phyloP scores from a whole-genome alignment of 2,888 invertebrate genomes.

The Hanleya hanleyi region DNA sequence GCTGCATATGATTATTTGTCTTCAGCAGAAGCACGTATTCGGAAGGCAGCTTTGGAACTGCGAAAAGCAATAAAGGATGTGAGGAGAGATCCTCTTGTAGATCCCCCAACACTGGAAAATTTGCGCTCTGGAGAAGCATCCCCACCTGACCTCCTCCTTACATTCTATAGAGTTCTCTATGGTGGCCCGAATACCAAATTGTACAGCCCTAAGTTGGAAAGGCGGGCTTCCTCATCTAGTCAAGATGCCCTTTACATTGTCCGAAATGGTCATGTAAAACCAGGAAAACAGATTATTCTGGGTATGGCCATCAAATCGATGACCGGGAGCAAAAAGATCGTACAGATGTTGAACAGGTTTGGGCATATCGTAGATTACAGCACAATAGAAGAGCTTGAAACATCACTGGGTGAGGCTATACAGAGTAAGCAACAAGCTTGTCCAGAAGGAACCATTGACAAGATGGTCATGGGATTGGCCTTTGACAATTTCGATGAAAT shows the following conservation, averaged over 20 bases:
- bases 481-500: slow-evolving; percentile 30
- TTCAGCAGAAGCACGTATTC: no score
- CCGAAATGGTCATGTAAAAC: slow-evolving; percentile 16
- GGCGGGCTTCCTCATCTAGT: slow-evolving; percentile 13
- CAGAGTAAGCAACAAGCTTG: slow-evolving; percentile 2
- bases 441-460: slow-evolving; percentile 13
- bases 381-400: slow-evolving; percentile 18
- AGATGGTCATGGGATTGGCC: slow-evolving; percentile 11
- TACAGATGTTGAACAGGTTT: slow-evolving; percentile 22
- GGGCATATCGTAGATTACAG: slow-evolving; percentile 19
- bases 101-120: not conserved
- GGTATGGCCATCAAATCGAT: slow-evolving; percentile 23
- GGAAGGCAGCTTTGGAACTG: not conserved
- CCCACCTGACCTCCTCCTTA: not conserved
- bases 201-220: not conserved
- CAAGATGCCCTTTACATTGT: slow-evolving; percentile 26
- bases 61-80: not conserved
- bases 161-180: not conserved
- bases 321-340: slow-evolving; percentile 24
- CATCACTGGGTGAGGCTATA: slow-evolving; percentile 6
- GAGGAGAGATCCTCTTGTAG: not conserved
- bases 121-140: not conserved
- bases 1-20: no score
- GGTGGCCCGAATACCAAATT: not conserved
- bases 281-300: slow-evolving; percentile 19